phyloP scores from a whole-genome alignment of 2,113 vertebrate genomes.

The Paramormyrops kingsleyae region DNA sequence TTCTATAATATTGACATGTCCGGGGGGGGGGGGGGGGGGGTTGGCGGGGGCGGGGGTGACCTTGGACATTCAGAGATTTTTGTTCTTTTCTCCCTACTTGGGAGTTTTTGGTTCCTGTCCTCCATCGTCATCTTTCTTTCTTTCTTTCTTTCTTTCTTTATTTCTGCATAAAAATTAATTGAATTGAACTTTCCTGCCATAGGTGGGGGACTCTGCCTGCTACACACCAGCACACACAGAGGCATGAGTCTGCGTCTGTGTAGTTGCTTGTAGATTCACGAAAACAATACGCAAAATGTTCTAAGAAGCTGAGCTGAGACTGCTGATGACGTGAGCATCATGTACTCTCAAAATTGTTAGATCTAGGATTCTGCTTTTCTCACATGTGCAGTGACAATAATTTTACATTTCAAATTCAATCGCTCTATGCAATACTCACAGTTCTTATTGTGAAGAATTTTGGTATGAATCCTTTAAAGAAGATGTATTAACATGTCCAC shows the following conservation, averaged over 20 bases:
- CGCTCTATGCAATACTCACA: background rate
- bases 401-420: background rate
- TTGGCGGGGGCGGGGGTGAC: no score
- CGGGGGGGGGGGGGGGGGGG: no score
- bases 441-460: background rate
- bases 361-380: background rate
- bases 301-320: background rate
- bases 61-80: no score
- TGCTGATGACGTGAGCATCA: background rate
- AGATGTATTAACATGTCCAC: conserved; percentile 44
- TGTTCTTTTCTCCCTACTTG: no score
- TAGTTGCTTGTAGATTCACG: background rate
- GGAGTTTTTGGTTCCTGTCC: background rate
- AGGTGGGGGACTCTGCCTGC: background rate
- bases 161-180: background rate
- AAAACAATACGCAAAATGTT: background rate
- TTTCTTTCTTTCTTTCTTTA: background rate
- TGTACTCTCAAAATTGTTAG: background rate
- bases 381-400: background rate
- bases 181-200: background rate
- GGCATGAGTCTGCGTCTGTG: background rate
- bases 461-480: background rate
- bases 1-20: background rate
- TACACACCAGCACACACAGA: background rate
- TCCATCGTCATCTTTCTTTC: background rate